Percentiles rank a stretch among this genome's conserved stretches.
Conservation (phyloP, 2,113 vertebrate species). For the Heterochromis multidens region DNA sequence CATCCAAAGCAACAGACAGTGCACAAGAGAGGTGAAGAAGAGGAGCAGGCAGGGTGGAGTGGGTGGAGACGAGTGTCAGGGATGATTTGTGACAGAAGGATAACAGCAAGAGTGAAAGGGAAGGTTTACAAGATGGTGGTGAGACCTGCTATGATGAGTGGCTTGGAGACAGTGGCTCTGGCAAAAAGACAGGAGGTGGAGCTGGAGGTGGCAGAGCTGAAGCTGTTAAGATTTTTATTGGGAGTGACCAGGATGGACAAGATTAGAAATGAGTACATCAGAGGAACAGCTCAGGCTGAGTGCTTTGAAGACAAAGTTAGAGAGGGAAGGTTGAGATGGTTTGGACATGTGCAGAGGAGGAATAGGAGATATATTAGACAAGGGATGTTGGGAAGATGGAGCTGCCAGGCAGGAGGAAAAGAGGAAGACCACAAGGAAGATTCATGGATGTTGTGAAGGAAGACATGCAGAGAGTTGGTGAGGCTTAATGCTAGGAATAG, state of each 20-base stretch:
- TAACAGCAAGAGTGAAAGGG: not conserved
- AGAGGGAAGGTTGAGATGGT: too few species aligned
- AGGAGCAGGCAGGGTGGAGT: not conserved
- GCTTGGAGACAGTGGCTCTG: not conserved
- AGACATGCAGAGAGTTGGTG: not conserved
- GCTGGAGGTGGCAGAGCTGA: not conserved
- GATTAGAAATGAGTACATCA: not conserved
- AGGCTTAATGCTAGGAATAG: not conserved
- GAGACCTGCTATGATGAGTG: not conserved
- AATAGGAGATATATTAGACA: not conserved
- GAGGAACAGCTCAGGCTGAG: not conserved
- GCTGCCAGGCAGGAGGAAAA: not conserved
- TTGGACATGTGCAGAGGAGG: not conserved
- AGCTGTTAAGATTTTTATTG: not conserved
- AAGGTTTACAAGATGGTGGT: not conserved
- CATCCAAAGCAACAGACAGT: not conserved
- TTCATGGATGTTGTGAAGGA: not conserved
- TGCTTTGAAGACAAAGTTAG: not conserved
- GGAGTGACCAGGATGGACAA: not conserved
- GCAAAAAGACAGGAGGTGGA: not conserved
- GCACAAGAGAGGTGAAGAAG: not conserved
- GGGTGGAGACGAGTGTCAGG: not conserved
- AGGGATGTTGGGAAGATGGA: not conserved
- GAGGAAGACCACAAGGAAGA: not conserved
- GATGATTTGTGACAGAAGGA: not conserved